Conservation (phyloP, 2,888 invertebrate genomes). For the Eretmocerus hayati region DNA sequence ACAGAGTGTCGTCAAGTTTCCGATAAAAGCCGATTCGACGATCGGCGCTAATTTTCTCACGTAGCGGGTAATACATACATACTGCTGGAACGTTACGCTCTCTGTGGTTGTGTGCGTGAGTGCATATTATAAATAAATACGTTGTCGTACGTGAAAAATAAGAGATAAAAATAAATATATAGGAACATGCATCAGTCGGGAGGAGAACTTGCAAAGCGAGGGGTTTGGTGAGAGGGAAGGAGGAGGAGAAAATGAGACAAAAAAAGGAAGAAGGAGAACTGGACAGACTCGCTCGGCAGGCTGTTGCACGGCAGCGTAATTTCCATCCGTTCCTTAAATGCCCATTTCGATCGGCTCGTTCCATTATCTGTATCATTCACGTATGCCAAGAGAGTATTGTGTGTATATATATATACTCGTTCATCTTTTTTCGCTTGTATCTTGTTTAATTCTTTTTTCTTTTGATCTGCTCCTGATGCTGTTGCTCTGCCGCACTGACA, state of each 20-base stretch:
- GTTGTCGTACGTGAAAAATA: constrained; percentile 13
- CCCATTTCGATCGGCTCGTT: constrained; percentile 19
- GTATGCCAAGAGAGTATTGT: background rate
- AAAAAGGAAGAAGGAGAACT: background rate
- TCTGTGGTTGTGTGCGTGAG: background rate
- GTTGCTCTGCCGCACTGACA: no score
- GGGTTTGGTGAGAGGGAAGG: background rate
- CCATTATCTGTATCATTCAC: constrained; percentile 22
- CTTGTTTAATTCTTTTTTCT: background rate
- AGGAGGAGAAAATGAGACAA: background rate
- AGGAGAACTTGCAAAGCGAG: no score
- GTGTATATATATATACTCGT: background rate
- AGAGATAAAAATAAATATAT: no score
- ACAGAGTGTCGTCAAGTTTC: background rate
- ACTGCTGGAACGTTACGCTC: constrained; percentile 14
- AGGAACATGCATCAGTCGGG: no score
- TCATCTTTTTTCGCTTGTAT: background rate
- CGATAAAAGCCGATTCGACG: constrained; percentile 8
- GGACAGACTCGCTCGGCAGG: constrained; percentile 10
- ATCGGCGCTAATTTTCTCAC: no score
- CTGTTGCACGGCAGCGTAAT: constrained; percentile 11
- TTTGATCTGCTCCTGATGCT: background rate
- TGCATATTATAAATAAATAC: constrained; percentile 16
- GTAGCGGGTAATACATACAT: no score
- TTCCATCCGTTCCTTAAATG: constrained; percentile 24